phyloP scores from a whole-genome alignment of 2,113 vertebrate species.

The Alces alces region DNA sequence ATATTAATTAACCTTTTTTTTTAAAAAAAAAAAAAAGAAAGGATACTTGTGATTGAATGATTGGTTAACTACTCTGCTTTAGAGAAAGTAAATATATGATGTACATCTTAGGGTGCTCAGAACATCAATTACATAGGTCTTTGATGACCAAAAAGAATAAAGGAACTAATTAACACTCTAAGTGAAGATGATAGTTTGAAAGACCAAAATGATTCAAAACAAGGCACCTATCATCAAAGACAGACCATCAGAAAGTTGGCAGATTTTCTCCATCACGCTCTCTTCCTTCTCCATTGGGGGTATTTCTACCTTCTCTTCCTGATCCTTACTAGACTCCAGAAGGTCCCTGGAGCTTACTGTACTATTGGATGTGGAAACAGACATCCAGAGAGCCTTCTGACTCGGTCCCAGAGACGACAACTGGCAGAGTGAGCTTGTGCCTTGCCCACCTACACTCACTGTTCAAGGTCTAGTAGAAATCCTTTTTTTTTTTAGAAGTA shows the following conservation, averaged over 20 bases:
- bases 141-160: constrained; percentile 33
- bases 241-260: neutral
- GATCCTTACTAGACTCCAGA: neutral
- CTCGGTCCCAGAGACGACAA: neutral
- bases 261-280: neutral
- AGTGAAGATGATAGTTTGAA: constrained; percentile 31
- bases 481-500: neutral
- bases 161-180: constrained; percentile 43
- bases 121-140: constrained; percentile 13
- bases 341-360: neutral
- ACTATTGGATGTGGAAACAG: neutral
- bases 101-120: neutral
- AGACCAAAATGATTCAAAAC: constrained; percentile 15
- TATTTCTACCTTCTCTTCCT: neutral
- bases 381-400: neutral
- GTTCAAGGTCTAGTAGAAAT: neutral
- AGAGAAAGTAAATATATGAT: constrained; percentile 17
- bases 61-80: neutral
- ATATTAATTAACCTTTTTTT: neutral
- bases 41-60: neutral
- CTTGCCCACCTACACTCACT: neutral
- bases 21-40: neutral
- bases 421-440: neutral
- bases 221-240: neutral
- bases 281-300: neutral